Evolutionary conservation across 2,113 vertebrate genomes (phyloP), one percentile per base, ranked within the genome.

Genomic region (Pterocles burchelli): DNA sequence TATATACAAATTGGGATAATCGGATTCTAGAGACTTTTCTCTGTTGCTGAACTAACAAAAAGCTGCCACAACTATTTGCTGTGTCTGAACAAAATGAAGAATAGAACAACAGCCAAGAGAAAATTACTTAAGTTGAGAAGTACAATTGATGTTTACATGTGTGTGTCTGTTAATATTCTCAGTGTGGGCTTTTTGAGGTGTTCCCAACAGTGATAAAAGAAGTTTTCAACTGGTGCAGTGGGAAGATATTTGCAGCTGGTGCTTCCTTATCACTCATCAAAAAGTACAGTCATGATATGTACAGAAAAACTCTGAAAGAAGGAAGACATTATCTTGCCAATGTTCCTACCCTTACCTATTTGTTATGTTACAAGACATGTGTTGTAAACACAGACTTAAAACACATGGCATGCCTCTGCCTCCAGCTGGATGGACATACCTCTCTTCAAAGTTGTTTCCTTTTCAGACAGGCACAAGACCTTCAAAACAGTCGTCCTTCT

Each of bases 1-100:
- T 93, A 46, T 38, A 48, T 78, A 91, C 2, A 10, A 93, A 94
- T 92, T 80, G 91, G 87, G 91, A 85, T 97, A 97, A 97, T 95
- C 36, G 38, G 79, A 95, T 96, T 94, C 72, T 46, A 91, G 34
- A 90, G 77, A 76, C 92, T 96, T 94, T 94, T 89, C 68, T 93
- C 51, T 90, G 62, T 93, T 84, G 94, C 71, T 85, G 83, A 93
- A 94, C 80, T 61, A 89, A 90, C 63, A 94, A 67, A 96, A 93
- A 48, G 78, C 65, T 88, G 76, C 95, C 82, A 61, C 67, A 88
- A 49, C 62, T 93, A 16, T 80, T 97, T 94, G 46, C 85, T 87
- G 59, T 92, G 59, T 62, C 72, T 78, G 90, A 95, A 87, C 49
- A 95, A 93, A 85, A 80, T 73, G 45, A 82, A 61, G 63, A 22